phyloP scores from a whole-genome alignment of 53 echinoderm and acorn worm genomes.

The Echinarachnius parma region DNA sequence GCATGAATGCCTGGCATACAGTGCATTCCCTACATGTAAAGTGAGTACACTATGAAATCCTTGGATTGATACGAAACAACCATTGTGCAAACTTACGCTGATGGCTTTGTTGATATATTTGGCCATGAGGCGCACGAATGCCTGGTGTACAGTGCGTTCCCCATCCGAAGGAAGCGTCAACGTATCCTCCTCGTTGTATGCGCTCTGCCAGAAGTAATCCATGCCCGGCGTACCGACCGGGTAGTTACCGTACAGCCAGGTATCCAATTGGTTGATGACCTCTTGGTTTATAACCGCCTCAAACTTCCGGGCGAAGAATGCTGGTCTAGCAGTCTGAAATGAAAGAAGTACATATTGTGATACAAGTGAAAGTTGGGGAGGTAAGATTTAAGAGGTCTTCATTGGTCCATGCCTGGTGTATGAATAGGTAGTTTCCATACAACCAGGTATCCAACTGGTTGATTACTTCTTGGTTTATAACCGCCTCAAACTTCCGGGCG shows the following conservation, averaged over 20 bases:
- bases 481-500: slow-evolving; percentile 94
- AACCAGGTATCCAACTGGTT: slow-evolving; percentile 75
- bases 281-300: slow-evolving; percentile 87
- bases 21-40: background rate
- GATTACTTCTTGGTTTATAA: slow-evolving; percentile 83
- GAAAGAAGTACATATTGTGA: too few species aligned
- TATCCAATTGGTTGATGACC: slow-evolving; percentile 81
- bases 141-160: slow-evolving; percentile 64
- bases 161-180: slow-evolving; percentile 53
- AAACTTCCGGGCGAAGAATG: slow-evolving; percentile 98
- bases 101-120: slow-evolving; percentile 64
- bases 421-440: slow-evolving; percentile 72
- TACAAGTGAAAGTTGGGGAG: too few species aligned
- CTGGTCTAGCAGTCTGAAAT: slow-evolving; percentile 64
- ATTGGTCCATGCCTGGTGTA: slow-evolving; percentile 57
- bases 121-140: slow-evolving; percentile 74
- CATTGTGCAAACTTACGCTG: slow-evolving; percentile 43
- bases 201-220: slow-evolving; percentile 77
- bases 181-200: slow-evolving; percentile 71
- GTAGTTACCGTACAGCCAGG: slow-evolving; percentile 71
- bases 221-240: slow-evolving; percentile 63
- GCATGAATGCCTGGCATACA: too few species aligned
- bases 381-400: too few species aligned
- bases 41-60: too few species aligned
- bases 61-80: too few species aligned